A percentile compares a stretch with the other conserved stretches of the same genome.
These are phyloP conservation scores for Drosophila varians DNA, from an alignment of 1,140 invertebrate genomes.

Conservation along the genomic window DNA sequence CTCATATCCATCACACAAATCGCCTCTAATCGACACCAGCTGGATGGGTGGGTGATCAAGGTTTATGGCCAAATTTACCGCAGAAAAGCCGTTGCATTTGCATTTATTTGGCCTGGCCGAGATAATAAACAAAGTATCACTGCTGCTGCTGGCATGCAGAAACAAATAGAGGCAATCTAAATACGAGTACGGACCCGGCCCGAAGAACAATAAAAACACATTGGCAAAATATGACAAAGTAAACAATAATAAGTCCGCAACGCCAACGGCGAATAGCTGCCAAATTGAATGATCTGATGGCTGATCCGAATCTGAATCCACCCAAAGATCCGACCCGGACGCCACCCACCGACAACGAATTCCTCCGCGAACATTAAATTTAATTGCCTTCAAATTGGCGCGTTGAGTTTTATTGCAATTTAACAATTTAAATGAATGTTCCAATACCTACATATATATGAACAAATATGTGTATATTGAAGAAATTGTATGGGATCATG, in stretches of 20 bases:
- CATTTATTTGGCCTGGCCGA: constrained; percentile 72
- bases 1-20: background rate
- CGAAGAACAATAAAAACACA: constrained; percentile 63
- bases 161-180: constrained; percentile 64
- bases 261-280: constrained; percentile 22
- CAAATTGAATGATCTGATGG: constrained; percentile 52
- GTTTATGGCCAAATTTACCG: constrained; percentile 52
- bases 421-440: constrained; percentile 38
- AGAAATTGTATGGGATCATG: background rate
- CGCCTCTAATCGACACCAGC: background rate
- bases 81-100: constrained; percentile 64
- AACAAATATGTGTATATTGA: background rate
- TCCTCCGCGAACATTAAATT: constrained; percentile 63
- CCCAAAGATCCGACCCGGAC: constrained; percentile 3
- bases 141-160: constrained; percentile 53
- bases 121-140: constrained; percentile 81
- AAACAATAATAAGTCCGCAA: constrained; percentile 69
- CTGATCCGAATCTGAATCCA: constrained; percentile 6
- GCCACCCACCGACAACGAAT: constrained; percentile 34
- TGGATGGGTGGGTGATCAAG: constrained; percentile 2
- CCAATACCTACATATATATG: background rate
- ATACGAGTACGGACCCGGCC: constrained; percentile 26
- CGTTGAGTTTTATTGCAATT: constrained; percentile 76
- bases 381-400: constrained; percentile 81
- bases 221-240: constrained; percentile 74